Evolutionary conservation across 1,140 invertebrate species (phyloP), one percentile per base, ranked within the genome.

Genomic region (Anthonomus grandis): DNA sequence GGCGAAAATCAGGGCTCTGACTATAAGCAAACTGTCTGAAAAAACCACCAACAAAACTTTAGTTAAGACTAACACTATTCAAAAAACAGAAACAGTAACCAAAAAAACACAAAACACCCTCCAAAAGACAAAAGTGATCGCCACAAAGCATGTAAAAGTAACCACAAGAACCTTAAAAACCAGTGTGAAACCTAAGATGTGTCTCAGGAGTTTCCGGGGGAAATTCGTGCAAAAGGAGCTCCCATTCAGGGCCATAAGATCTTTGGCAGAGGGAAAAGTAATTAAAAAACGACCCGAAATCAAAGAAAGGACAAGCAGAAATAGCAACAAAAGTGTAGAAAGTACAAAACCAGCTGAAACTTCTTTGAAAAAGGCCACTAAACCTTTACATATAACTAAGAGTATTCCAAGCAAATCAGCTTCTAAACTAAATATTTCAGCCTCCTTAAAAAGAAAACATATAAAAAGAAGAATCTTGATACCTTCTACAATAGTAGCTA

Each of bases 1-100:
- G 25, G 80, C 80, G 1, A 84, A 83, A 60, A 73, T 74, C 23
- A 57, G 72, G 8, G 72, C 72, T 6, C 62, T 72, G 19, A 72
- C 72, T 18, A 73, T 73, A 12, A 73, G 69, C 24, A 73, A 73
- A 62, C 36, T 73, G 15, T 71, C 69, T n/a, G 72, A 74, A 57
- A 74, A 72, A 61, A 64, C 65, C 8, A 67, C 69, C 8, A 73
- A 66, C 60, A 72, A 70, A 64, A 71, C 66, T 9, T 37, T 69
- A 6, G 67, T 71, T 1, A 48, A 64, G 51, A 69, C 68, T 13
- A 72, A 70, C 38, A 65, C 63, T 4, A 46, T 72, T 6, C 60
- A 66, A 15, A 72, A 70, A 63, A 62, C 60, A 19, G 71, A 69
- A 63, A 64, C 65, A 1, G 51, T 65, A 3, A 62, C 62, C 13